Percentiles rank a stretch among this genome's conserved stretches.
phyloP scores from a whole-genome alignment of 2,888 invertebrate species.

The Osmoderma eremita region DNA sequence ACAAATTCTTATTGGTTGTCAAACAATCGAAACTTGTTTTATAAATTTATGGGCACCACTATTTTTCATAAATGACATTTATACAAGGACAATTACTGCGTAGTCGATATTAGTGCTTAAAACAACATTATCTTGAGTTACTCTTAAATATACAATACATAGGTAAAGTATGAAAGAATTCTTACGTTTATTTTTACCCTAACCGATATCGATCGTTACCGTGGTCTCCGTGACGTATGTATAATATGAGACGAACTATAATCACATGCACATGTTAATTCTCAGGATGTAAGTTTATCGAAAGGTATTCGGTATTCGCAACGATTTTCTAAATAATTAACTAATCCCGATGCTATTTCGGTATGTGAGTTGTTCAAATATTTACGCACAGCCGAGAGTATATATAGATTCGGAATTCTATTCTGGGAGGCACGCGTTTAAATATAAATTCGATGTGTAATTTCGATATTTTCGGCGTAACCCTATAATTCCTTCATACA shows the following conservation, averaged over 20 bases:
- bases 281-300: constrained; percentile 33
- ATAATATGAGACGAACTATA: not conserved
- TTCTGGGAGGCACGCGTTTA: constrained; percentile 25
- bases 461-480: constrained; percentile 32
- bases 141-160: too few relatives aligned
- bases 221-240: constrained; percentile 11
- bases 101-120: too few relatives aligned
- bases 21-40: too few relatives aligned
- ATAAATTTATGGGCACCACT: too few relatives aligned
- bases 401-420: constrained; percentile 20
- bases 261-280: constrained; percentile 33
- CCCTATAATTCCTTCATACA: constrained; percentile 33
- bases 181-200: constrained; percentile 25
- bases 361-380: constrained; percentile 38
- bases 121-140: too few relatives aligned
- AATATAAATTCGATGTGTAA: constrained; percentile 38
- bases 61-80: too few relatives aligned
- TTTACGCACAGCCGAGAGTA: constrained; percentile 24
- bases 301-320: constrained; percentile 31
- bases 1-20: too few relatives aligned
- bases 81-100: too few relatives aligned
- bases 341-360: constrained; percentile 35
- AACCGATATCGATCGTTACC: constrained; percentile 11
- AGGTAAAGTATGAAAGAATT: too few relatives aligned
- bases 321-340: constrained; percentile 36